These are phyloP conservation scores for Congeria kusceri DNA, from an alignment of 2,888 invertebrate genomes.

Conservation along the genomic window DNA sequence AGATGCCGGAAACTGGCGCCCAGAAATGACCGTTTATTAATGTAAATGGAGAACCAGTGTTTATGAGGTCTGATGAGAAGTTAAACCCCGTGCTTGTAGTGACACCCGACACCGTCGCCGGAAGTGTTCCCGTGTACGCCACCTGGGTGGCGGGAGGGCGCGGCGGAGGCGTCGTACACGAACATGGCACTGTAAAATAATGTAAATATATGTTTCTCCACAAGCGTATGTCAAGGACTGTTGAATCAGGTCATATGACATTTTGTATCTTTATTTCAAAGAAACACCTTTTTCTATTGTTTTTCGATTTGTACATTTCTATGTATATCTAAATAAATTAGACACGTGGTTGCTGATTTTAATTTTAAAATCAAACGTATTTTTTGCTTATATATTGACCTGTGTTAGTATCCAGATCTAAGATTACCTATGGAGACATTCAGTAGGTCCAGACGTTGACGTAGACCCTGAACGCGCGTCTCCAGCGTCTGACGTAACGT, in stretches of 20 bases:
- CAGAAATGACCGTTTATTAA: slow-evolving; percentile 34
- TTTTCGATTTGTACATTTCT: no score
- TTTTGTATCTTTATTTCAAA: no score
- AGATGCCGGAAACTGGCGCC: slow-evolving; percentile 47
- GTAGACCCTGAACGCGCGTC: slow-evolving; percentile 37
- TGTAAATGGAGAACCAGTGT: slow-evolving; percentile 41
- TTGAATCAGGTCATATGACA: no score
- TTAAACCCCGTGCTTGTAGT: slow-evolving; percentile 32
- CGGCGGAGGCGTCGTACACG: background rate
- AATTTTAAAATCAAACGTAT: no score
- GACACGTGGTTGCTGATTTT: no score
- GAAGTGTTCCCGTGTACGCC: slow-evolving; percentile 49
- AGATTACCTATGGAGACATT: no score
- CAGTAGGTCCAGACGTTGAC: slow-evolving; percentile 18
- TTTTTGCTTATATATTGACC: no score
- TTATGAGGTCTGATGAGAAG: slow-evolving; percentile 44
- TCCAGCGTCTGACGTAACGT: slow-evolving; percentile 35
- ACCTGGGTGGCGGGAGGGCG: slow-evolving; percentile 17
- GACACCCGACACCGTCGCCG: slow-evolving; percentile 20
- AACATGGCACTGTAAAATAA: slow-evolving; percentile 31
- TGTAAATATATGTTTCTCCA: no score
- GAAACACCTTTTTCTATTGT: no score
- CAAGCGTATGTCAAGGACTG: no score
- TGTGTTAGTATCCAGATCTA: no score
- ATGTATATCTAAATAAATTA: no score